Base-by-base conservation (phyloP, 2,888 invertebrate species). In the Corbicula japonica region DNA sequence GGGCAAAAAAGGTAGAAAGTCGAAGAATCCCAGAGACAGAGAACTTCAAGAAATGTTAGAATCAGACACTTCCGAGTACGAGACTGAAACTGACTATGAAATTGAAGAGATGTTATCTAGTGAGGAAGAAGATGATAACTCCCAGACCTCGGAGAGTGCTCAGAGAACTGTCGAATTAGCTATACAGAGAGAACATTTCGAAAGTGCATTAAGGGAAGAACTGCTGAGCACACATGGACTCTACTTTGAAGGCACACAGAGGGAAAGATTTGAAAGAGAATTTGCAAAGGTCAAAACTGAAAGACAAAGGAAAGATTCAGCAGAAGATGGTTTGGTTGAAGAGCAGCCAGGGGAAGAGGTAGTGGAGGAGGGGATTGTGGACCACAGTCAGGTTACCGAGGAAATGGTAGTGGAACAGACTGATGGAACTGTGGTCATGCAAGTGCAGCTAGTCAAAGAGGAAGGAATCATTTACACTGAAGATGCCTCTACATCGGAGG, bases 71-170 rank as follows among this genome's bases (percentile, higher is more conserved):
- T 32, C 44, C 35, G 79, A 76, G 28, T 79, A 75, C 34, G 76
- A 80, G 35, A 73, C 80, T 10, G 79, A 79, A 10, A 71, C 76
- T 30, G 83, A 83, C 56, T 80, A 74, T 38, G 83, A 83, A 60
- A 79, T 83, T 38, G 83, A 83, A 46, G 83, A 83, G 23, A 83
- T 83, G 83, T 41, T 83, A 26, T 83, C 83, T 26, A 80, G 76
- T 72, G 81, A 77, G 23, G 82, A 82, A 58, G 81, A 81, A 30
- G 74, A 78, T 15, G 61, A 78, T 26, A 66, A 73, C 23, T 62
- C 62, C 12, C 34, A 48, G 12, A 58, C 44, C 12, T 41, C 58
- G 30, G 69, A 74, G 18, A 65, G 35, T 61, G 65, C 62, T 2
- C 73, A 77, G 41, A 61, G 69, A 32, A 62, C 56, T 23, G 65